phyloP scores from a whole-genome alignment of 1,140 invertebrate genomes.

The Homalodisca vitripennis region DNA sequence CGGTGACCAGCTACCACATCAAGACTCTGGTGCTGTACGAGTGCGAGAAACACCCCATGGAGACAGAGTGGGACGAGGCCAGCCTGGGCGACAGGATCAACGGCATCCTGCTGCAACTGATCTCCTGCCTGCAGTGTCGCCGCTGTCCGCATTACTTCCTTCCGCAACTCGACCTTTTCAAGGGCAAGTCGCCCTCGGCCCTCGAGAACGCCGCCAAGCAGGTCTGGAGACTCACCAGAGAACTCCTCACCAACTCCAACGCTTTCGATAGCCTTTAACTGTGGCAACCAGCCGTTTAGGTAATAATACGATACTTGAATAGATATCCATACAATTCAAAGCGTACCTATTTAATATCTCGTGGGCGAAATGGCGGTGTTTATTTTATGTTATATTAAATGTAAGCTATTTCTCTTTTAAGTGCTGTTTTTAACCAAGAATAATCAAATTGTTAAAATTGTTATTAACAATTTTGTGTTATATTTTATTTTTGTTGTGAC shows the following conservation, averaged over 20 bases:
- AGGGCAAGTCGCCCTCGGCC: constrained; percentile 89
- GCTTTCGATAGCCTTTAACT: constrained; percentile 89
- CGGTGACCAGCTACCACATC: constrained; percentile 92
- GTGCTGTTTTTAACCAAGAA: too few species aligned
- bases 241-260: constrained; percentile 90
- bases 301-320: too few species aligned
- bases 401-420: too few species aligned
- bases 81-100: constrained; percentile 94
- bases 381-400: too few species aligned
- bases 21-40: constrained; percentile 95
- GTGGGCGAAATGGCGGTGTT: too few species aligned
- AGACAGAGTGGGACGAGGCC: constrained; percentile 94
- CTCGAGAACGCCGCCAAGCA: constrained; percentile 97
- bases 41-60: constrained; percentile 96
- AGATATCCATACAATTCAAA: too few species aligned
- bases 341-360: too few species aligned
- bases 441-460: too few species aligned
- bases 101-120: constrained; percentile 94
- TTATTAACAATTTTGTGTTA: too few species aligned
- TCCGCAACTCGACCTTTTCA: constrained; percentile 89
- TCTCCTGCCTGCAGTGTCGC: constrained; percentile 95
- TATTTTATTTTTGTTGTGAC: too few species aligned
- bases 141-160: constrained; percentile 95
- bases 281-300: too few species aligned
- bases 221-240: constrained; percentile 90